Evolutionary conservation across 2,888 invertebrate genomes (phyloP), one percentile per base, ranked within the genome.

Genomic region (Zeuzera pyrina): DNA sequence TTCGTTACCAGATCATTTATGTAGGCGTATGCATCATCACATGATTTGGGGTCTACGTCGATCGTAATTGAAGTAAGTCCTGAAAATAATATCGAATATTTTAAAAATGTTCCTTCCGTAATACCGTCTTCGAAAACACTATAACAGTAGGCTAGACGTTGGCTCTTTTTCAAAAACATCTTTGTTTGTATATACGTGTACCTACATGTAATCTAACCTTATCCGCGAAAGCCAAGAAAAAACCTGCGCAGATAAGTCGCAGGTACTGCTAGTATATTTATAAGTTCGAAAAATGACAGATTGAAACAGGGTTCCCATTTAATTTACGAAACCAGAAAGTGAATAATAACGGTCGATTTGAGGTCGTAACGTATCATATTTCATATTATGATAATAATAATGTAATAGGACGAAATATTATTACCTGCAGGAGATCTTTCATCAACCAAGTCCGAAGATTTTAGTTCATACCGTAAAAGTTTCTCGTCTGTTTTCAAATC

Each of bases 1-100:
- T 86, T 87, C 0, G 85, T 87, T 0, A 85, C 81, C 8, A 89
- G 54, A 58, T 91, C 91, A 1, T 91, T 90, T 35, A 92, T 85
- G 54, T 94, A 94, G 0, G 90, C 92, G 58, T 73, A 87, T 0
- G 93, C 90, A 16, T 89, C 72, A 7, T 83, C 81, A 45, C 93
- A 93, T 0, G 70, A 58, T 0, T 71, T 49, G 0, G 72, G 52
- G 1, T 84, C 74, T 0, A 89, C 87, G 44, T 94, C 94, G 0
- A 93, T 84, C 0, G 88, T 86, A 14, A 92, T 85, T 35, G 91
- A 90, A 0, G 91, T 91, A 15, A 91, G 52, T 10, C 87, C 87
- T 48, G 84, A 49, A 47, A 54, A 13, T 3, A 7, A 11, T 12
- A 22, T 12, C 7, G 12, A 10, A 12, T 12, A 11, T n/a, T n/a